Conservation (phyloP, 2,888 invertebrate genomes). For the Bombyx huttoni region DNA sequence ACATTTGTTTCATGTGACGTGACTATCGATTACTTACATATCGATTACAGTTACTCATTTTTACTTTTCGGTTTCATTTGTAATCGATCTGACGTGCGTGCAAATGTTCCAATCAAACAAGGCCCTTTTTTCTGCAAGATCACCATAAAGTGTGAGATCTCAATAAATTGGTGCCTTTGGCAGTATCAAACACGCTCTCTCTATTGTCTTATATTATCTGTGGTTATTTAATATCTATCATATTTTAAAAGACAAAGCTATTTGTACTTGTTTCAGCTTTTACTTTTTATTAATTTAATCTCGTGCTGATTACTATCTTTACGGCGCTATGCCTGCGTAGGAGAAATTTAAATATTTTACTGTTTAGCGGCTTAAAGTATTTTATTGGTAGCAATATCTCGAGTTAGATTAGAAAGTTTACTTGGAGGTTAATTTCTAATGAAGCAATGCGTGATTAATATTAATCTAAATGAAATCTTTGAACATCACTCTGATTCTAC, state of each 20-base stretch:
- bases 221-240: constrained; percentile 2
- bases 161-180: background rate
- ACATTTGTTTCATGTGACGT: background rate
- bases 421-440: background rate
- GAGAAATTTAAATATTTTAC: background rate
- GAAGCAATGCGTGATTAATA: background rate
- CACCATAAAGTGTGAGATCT: background rate
- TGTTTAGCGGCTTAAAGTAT: background rate
- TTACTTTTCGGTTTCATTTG: constrained; percentile 4
- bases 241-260: background rate
- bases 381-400: background rate
- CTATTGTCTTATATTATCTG: constrained; percentile 4
- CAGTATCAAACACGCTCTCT: constrained; percentile 1
- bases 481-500: no score
- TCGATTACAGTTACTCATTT: constrained; percentile 2
- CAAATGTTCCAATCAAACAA: background rate
- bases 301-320: background rate
- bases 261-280: background rate
- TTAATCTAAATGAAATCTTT: background rate
- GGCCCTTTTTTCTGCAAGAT: background rate
- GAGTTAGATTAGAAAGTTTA: background rate
- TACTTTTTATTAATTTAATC: background rate
- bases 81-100: constrained; percentile 3
- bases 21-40: constrained; percentile 3
- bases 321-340: background rate